Conservation (phyloP, 1,140 invertebrate species). For the Drosophila kikkawai region DNA sequence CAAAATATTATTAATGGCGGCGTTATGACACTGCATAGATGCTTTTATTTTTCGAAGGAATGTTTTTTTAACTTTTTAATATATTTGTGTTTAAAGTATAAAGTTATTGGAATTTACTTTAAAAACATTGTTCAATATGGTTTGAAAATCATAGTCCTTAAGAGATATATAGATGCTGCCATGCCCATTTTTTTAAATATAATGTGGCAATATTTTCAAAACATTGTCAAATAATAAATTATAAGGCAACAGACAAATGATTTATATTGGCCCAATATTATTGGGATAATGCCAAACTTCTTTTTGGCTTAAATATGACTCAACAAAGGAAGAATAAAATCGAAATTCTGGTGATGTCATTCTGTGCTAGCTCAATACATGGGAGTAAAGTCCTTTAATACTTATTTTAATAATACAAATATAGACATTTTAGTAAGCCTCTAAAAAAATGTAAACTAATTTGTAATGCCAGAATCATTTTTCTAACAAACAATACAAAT, state of each 20-base stretch:
- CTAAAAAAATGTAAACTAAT: not conserved
- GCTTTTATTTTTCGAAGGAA: too few species aligned
- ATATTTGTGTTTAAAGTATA: too few species aligned
- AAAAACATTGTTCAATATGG: too few species aligned
- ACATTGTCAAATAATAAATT: not conserved
- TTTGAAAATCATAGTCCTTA: too few species aligned
- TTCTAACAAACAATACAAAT: not conserved
- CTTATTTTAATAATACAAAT: too few species aligned
- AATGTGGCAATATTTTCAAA: not conserved
- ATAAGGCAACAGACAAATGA: not conserved
- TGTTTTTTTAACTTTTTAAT: too few species aligned
- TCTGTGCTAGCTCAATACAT: not conserved
- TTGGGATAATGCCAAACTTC: slow-evolving; percentile 1
- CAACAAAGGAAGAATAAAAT: slow-evolving; percentile 4
- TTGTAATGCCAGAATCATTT: not conserved
- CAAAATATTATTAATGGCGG: too few species aligned
- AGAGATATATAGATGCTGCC: too few species aligned
- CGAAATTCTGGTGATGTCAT: slow-evolving; percentile 22
- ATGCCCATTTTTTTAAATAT: not conserved
- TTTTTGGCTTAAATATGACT: slow-evolving; percentile 11
- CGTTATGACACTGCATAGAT: too few species aligned
- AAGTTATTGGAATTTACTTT: too few species aligned
- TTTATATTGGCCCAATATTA: not conserved
- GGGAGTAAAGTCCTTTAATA: not conserved
- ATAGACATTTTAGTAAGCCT: not conserved